A percentile compares a stretch with the other conserved stretches of the same genome.
Conservation (phyloP, 2,797 vertebrate genomes). For the Petrocephalus schoutedeni region DNA sequence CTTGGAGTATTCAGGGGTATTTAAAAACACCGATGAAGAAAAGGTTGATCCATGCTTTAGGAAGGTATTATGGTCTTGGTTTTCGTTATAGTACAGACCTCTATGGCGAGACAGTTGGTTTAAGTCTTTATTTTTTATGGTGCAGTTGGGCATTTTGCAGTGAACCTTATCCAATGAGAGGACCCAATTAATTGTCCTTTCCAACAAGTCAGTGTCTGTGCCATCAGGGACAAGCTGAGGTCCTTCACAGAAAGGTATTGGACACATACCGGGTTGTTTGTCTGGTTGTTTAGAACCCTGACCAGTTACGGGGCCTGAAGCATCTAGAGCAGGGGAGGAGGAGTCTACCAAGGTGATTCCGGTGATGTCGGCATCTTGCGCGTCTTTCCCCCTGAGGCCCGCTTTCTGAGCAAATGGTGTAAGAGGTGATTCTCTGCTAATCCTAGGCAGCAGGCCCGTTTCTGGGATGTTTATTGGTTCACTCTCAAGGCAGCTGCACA, state of each 20-base stretch:
- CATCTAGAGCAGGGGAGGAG: not conserved
- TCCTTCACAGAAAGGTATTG: not conserved
- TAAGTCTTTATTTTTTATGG: slow-evolving; percentile 22
- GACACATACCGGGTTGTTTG: slow-evolving; percentile 10
- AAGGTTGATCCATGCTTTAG: slow-evolving; percentile 28
- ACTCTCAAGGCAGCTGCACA: slow-evolving; percentile 9
- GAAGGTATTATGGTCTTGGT: slow-evolving; percentile 28
- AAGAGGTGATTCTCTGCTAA: slow-evolving; percentile 24
- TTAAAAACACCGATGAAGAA: slow-evolving; percentile 35
- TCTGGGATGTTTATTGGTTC: not conserved
- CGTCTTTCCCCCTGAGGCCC: slow-evolving; percentile 22
- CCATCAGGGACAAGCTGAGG: slow-evolving; percentile 16
- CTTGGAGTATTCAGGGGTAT: slow-evolving; percentile 45
- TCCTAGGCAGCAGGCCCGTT: slow-evolving; percentile 33
- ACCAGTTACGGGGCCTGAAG: slow-evolving; percentile 17
- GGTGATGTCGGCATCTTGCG: not conserved
- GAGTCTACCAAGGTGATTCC: slow-evolving; percentile 23
- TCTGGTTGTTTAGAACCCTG: slow-evolving; percentile 21
- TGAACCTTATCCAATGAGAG: slow-evolving; percentile 1
- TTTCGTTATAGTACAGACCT: slow-evolving; percentile 27
- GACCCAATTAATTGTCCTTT: slow-evolving; percentile 25
- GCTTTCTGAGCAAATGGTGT: slow-evolving; percentile 6
- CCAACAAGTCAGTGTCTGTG: slow-evolving; percentile 28
- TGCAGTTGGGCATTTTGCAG: not conserved
- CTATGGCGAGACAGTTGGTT: slow-evolving; percentile 36